These are phyloP conservation scores for Pteropus rufus DNA, from an alignment of 2,797 vertebrate genomes.

Conservation along the genomic window DNA sequence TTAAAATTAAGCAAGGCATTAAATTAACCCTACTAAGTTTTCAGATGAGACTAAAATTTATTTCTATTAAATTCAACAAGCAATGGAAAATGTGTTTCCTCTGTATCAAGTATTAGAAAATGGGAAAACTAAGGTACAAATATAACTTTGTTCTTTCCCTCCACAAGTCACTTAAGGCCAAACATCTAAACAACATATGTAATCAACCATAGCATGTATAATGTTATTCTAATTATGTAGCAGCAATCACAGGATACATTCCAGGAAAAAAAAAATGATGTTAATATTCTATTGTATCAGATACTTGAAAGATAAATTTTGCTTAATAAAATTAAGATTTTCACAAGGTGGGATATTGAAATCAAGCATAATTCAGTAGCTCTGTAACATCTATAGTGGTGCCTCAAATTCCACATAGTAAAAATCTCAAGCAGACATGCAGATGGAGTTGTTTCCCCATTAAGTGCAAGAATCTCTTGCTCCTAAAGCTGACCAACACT, in stretches of 20 bases:
- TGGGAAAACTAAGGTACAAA: neutral
- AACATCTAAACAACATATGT: neutral
- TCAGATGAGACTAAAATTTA: neutral
- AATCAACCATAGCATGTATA: neutral
- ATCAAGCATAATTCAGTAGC: neutral
- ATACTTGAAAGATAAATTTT: neutral
- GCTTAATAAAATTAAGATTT: conserved; percentile 5
- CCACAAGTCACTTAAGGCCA: neutral
- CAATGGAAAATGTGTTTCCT: neutral
- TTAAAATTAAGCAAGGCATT: conserved; percentile 30
- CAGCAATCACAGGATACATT: neutral
- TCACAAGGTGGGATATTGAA: neutral
- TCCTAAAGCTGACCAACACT: neutral
- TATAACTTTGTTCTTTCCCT: neutral
- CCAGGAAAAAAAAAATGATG: neutral
- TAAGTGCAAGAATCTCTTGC: neutral
- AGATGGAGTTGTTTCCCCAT: neutral
- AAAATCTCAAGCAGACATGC: neutral
- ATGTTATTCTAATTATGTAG: neutral
- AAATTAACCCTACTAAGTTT: neutral
- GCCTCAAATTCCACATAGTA: neutral
- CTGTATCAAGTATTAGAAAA: neutral
- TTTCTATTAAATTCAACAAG: neutral
- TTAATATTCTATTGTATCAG: neutral
- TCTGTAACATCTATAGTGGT: neutral